phyloP scores from a whole-genome alignment of 2,113 vertebrate species.

The Brachyhypopomus gauderio region DNA sequence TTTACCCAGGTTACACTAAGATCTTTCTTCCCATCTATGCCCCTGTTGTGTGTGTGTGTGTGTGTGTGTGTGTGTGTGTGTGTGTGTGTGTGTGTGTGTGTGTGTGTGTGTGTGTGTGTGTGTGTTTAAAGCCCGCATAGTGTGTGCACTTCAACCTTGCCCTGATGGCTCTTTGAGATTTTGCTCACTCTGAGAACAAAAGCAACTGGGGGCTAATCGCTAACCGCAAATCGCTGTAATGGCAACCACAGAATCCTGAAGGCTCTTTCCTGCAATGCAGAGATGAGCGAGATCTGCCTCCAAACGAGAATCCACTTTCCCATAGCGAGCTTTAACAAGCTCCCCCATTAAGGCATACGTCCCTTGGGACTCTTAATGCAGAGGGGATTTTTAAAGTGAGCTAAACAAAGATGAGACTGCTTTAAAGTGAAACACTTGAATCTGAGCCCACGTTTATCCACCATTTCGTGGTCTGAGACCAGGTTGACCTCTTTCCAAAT shows the following conservation, averaged over 20 bases:
- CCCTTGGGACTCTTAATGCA: neutral
- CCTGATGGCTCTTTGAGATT: constrained; percentile 41
- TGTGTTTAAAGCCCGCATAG: neutral
- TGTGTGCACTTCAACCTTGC: neutral
- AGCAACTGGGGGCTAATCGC: neutral
- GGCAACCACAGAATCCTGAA: neutral
- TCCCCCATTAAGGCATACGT: neutral
- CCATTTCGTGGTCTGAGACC: neutral
- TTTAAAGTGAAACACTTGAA: constrained; percentile 3
- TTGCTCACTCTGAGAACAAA: neutral
- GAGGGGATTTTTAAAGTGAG: neutral
- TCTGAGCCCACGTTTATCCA: neutral
- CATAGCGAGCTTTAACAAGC: neutral
- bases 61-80: neutral
- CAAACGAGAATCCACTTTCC: constrained; percentile 7
- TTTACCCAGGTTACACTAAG: too few relatives aligned
- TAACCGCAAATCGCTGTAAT: neutral
- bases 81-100: neutral
- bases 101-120: neutral
- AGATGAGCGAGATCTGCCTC: constrained; percentile 9
- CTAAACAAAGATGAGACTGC: neutral
- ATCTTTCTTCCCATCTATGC: too few relatives aligned
- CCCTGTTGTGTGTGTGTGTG: neutral
- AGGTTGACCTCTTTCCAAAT: neutral
- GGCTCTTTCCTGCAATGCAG: neutral